phyloP scores from a whole-genome alignment of 2,888 invertebrate species.

The Hypolimnas misippus region DNA sequence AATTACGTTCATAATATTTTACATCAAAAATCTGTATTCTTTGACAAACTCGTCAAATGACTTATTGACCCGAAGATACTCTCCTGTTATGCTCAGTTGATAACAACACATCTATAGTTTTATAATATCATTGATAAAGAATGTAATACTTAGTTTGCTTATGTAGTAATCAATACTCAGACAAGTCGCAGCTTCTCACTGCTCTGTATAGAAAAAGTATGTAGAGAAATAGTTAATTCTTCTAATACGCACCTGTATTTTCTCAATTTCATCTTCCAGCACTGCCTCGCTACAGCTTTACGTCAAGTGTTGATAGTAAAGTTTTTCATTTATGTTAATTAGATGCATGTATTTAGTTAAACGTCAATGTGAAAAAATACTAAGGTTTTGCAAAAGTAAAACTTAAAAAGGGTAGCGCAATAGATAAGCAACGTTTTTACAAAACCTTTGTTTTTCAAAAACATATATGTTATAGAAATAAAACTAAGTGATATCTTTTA shows the following conservation, averaged over 20 bases:
- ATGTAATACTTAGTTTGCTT: not conserved
- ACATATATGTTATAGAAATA: not conserved
- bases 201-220: slow-evolving; percentile 3
- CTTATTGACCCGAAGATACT: too few species aligned
- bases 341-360: slow-evolving; percentile 9
- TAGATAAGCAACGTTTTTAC: not conserved
- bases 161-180: slow-evolving; percentile 8
- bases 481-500: not conserved
- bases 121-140: too few species aligned
- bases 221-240: slow-evolving; percentile 1
- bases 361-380: not conserved
- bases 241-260: slow-evolving; percentile 14
- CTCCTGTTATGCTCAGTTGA: too few species aligned
- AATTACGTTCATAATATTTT: too few species aligned
- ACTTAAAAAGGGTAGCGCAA: not conserved
- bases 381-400: not conserved
- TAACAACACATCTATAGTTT: too few species aligned
- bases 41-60: too few species aligned
- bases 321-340: not conserved
- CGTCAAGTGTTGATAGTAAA: not conserved
- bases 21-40: too few species aligned
- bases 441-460: not conserved
- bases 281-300: slow-evolving; percentile 21
- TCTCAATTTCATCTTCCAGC: slow-evolving; percentile 21
- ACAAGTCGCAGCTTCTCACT: slow-evolving; percentile 12